Evolutionary conservation across 1,140 invertebrate genomes (phyloP), one percentile per base, ranked within the genome.

Genomic region (Nasonia giraulti): DNA sequence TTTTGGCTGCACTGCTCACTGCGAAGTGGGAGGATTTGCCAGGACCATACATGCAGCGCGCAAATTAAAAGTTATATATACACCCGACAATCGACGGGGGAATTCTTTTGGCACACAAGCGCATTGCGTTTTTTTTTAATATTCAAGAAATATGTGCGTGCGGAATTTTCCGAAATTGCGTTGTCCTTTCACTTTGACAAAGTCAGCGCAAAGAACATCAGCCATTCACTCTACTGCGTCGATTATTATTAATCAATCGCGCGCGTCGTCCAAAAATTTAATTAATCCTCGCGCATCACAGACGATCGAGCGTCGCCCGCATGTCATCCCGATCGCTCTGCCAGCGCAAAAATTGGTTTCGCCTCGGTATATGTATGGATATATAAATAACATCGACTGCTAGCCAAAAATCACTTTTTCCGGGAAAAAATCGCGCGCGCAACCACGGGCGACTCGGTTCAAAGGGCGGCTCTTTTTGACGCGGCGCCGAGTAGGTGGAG

Each of bases 31-130:
- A n/a, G 73, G 74, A 66, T 77, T 77, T 50, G 47, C 47, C 55
- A 11, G 44, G 44, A 17, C 55, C 7, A 68, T 7, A 44, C 10
- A 10, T 68, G 47, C 50, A 27, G 17, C 17, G n/a, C 55, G 74
- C 11, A 69, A 81, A 83, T 83, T 83, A 83, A 83, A 83, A 83
- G 74, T 83, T 68, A 31, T 83, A 83, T 37, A 14, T 74, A 20
- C 82, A 1, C 12, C 11, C 31, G 12, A 69, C 74, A 83, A 83
- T 83, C 82, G 74, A 77, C 77, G 74, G 40, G 69, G 69, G 31
- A 83, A 83, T 83, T 20, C 74, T 40, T 75, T 75, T 31, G 62
- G 10, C 55, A 50, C 40, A 27, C 27, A 27, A 27, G 27, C 5
- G 69, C 17, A 11, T 2, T 11, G 20, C 37, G 2, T n/a, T 62